Evolutionary conservation across 2,888 invertebrate genomes (phyloP), one percentile per base, ranked within the genome.

Genomic region (Melanargia galathea): DNA sequence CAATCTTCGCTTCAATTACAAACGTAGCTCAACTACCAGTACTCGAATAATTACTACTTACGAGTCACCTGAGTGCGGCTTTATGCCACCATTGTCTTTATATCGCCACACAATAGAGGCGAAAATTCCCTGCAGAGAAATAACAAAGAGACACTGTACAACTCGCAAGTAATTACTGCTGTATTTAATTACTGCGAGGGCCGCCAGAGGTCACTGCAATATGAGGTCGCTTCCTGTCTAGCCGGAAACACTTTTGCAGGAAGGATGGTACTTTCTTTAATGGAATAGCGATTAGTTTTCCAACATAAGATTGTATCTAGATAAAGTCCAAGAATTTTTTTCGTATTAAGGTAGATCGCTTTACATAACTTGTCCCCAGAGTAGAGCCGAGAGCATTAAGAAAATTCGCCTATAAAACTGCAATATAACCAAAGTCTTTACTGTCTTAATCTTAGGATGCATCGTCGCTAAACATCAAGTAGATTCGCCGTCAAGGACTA

Each of bases 181-280:
- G 62, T 64, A 68, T 70, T 66, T 70, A 70, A 70, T 70, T 69
- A 67, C 61, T 45, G 43, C 40, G 45, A 65, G 61, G 59, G 64
- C 33, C 58, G 65, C 58, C 65, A 67, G 63, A 64, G 66, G 70
- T 57, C 65, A 60, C 51, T 63, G 54, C 65, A 60, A 56, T 65
- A 65, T 63, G 67, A 61, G 63, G 64, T 63, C 63, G 66, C 60
- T 59, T 65, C 67, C 65, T 49, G 64, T 60, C 67, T 56, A 40
- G 65, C 52, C 62, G 68, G 67, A 64, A 66, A 56, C 64, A 65
- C 63, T 63, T 63, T 63, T 66, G 63, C 58, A 48, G 13, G 35
- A 20, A 56, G 40, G 62, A 58, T 58, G 16, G 57, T 54, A 54
- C 38, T 59, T 38, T 59, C 33, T 58, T 62, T 59, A 65, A 55